A percentile compares a stretch with the other conserved stretches of the same genome.
Evolutionary conservation across 2,888 invertebrate species (phyloP).

Genomic region (Agonopterix subpropinquella): DNA sequence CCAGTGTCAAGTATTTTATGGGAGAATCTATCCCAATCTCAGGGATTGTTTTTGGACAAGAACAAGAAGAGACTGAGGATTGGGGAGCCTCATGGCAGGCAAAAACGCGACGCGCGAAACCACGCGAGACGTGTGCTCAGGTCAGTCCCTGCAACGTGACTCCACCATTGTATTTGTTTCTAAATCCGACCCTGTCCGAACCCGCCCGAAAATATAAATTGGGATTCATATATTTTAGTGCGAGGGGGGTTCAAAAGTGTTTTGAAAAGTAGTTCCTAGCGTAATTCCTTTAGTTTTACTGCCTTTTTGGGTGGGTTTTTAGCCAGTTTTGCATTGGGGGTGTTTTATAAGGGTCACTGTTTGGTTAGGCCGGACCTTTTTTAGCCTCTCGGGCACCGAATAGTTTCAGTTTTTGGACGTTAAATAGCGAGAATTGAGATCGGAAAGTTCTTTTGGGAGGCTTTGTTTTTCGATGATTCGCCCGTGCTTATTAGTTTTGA

Average conservation of each 20-base stretch:
- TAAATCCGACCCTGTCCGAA: constrained; percentile 31
- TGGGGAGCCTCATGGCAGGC: too few relatives aligned
- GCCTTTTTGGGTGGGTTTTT: constrained; percentile 72
- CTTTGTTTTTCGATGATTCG: constrained; percentile 28
- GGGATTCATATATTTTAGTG: constrained; percentile 70
- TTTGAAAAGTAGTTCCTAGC: constrained; percentile 71
- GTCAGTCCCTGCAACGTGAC: too few relatives aligned
- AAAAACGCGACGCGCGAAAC: too few relatives aligned
- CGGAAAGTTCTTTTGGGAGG: constrained; percentile 43
- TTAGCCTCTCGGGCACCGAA: constrained; percentile 53
- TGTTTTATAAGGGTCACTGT: constrained; percentile 71
- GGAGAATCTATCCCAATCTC: too few relatives aligned
- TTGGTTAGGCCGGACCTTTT: constrained; percentile 73
- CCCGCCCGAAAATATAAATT: constrained; percentile 67
- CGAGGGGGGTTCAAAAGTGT: constrained; percentile 55
- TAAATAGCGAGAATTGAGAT: constrained; percentile 54
- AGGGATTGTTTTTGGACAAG: too few relatives aligned
- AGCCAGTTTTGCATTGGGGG: constrained; percentile 38
- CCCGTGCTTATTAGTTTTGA: not conserved
- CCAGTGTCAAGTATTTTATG: too few relatives aligned
- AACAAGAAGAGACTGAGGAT: too few relatives aligned
- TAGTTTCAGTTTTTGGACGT: constrained; percentile 58
- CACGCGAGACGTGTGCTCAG: too few relatives aligned
- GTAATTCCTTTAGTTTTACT: constrained; percentile 75
- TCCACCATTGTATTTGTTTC: too few relatives aligned